Evolutionary conservation across 2,113 vertebrate species (phyloP), one percentile per base, ranked within the genome.

Genomic region (Thunnus maccoyii): DNA sequence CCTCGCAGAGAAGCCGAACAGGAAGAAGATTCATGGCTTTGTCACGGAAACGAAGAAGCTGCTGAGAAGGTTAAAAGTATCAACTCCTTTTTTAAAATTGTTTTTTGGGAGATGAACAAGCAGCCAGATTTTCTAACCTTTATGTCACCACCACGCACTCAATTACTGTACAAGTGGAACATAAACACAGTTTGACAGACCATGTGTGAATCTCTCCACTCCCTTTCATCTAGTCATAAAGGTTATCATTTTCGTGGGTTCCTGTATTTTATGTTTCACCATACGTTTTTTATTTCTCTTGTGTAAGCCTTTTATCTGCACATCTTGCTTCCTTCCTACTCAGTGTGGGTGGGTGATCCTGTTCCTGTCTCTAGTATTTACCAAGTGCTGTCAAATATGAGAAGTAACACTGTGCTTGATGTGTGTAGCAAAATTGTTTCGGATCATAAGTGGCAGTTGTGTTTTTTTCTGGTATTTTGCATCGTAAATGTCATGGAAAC

Each of bases 361-460:
- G 65, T 86, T 91, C 57, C 79, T 87, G 67, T 85, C n/a, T 78
- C 7, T 80, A 72, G 72, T 83, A 76, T 84, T 80, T 85, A 71
- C 44, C 14, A 72, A 63, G 66, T 61, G 67, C 72, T 69, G 63
- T 65, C 17, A 55, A 62, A 88, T 67, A 50, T 79, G 51, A 87
- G 60, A 84, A 62, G 32, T 57, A 50, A 51, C 36, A 32, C 51
- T 18, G 6, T 36, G 68, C 6, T 10, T 48, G 41, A 68, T 56
- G 32, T 36, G 66, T 57, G 22, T 9, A 62, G 9, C n/a, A 69
- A 25, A 63, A 64, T 3, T 47, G 27, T 76, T 78, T 79, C 67
- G 58, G 27, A 36, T 72, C n/a, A 76, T 64, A 52, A 85, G 18
- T 71, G 36, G 58, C 17, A 55, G 25, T 78, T 41, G 0, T 18